Evolutionary conservation across 1,140 invertebrate genomes (phyloP).

Genomic region (Zaprionus ornatus): DNA sequence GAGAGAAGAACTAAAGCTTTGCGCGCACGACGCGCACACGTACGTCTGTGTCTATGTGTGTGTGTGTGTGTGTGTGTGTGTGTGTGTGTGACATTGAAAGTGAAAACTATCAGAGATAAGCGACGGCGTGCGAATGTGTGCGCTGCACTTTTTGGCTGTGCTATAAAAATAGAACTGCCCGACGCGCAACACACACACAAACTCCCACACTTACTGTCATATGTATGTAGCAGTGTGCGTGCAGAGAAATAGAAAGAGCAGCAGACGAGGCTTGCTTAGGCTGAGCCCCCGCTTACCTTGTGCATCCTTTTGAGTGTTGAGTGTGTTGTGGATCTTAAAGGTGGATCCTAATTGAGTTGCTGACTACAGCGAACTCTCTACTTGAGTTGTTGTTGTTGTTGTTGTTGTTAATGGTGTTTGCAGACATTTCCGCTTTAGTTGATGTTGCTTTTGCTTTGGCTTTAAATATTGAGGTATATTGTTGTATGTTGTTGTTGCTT

Average conservation of each 20-base stretch:
- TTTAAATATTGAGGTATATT: slow-evolving; percentile 27
- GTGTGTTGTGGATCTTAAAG: background rate
- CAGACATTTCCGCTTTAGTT: slow-evolving; percentile 10
- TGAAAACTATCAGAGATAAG: slow-evolving; percentile 78
- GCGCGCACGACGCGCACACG: slow-evolving; percentile 9
- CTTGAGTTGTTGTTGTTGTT: slow-evolving; percentile 8
- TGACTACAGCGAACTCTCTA: background rate
- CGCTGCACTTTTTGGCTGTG: slow-evolving; percentile 56
- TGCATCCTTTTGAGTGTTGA: background rate
- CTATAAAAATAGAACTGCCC: slow-evolving; percentile 25
- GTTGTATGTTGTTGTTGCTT: slow-evolving; percentile 20
- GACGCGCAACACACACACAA: background rate
- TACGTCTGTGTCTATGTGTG: background rate
- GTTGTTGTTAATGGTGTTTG: background rate
- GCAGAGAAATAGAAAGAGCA: background rate
- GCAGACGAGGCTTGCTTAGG: background rate
- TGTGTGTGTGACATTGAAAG: slow-evolving; percentile 62
- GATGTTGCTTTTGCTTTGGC: slow-evolving; percentile 40
- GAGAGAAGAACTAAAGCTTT: slow-evolving; percentile 16
- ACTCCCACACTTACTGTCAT: background rate
- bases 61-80: background rate
- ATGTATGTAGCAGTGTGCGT: background rate
- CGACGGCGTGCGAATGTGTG: slow-evolving; percentile 30
- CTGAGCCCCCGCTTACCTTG: background rate
- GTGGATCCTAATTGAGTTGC: background rate